Evolutionary conservation across 2,797 vertebrate genomes (phyloP).

Genomic region (Anabacerthia variegaticeps): DNA sequence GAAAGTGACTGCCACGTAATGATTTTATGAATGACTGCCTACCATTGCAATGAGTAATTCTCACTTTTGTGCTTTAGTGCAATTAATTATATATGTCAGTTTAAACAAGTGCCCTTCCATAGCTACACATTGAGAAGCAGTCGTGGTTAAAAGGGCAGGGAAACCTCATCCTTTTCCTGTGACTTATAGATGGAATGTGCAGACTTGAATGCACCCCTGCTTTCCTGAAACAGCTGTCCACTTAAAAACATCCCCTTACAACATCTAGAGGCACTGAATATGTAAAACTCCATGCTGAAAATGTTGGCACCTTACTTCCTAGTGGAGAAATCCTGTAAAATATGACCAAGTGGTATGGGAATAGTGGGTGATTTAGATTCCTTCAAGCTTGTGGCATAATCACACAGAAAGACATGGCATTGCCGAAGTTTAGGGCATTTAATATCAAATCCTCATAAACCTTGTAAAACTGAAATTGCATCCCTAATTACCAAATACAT

Average conservation of each 20-base stretch:
- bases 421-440: neutral
- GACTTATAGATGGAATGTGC: neutral
- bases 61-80: neutral
- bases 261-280: neutral
- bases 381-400: neutral
- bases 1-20: neutral
- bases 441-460: neutral
- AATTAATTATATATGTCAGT: neutral
- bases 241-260: neutral
- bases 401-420: neutral
- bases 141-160: neutral
- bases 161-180: neutral
- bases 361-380: neutral
- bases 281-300: neutral
- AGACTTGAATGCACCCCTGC: neutral
- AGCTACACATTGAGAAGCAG: neutral
- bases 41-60: neutral
- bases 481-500: conserved; percentile 1
- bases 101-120: neutral
- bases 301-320: neutral
- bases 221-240: neutral
- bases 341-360: neutral
- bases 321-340: neutral
- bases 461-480: neutral
- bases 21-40: neutral